Conservation (phyloP, 2,113 vertebrate species). For the Entosphenus tridentatus region DNA sequence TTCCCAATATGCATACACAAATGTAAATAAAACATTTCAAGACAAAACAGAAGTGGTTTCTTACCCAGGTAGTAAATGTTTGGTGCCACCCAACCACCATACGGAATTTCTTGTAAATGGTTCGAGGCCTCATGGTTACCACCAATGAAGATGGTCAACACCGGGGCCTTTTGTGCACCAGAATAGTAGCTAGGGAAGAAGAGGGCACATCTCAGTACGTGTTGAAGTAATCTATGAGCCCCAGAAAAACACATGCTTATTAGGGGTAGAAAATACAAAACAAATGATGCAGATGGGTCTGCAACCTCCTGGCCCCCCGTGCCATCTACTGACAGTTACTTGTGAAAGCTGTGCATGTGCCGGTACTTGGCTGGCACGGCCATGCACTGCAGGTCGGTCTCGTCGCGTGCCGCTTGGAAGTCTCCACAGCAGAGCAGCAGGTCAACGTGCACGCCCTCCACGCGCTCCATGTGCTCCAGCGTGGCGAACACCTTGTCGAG, state of each 20-base stretch:
- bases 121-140: slow-evolving; percentile 95
- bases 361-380: slow-evolving; percentile 69
- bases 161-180: slow-evolving; percentile 66
- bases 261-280: too few species aligned
- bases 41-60: too few species aligned
- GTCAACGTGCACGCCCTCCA: slow-evolving; percentile 14
- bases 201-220: too few species aligned
- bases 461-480: too few species aligned
- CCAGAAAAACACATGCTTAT: too few species aligned
- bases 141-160: slow-evolving; percentile 81
- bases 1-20: too few species aligned
- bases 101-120: slow-evolving; percentile 69
- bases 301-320: too few species aligned
- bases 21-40: too few species aligned
- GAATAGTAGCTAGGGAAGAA: slow-evolving; percentile 51
- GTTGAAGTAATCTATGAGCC: too few species aligned
- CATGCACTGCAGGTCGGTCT: slow-evolving; percentile 81
- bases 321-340: slow-evolving; percentile 24
- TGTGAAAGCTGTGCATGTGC: slow-evolving; percentile 80
- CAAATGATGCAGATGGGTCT: too few species aligned
- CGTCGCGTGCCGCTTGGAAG: slow-evolving; percentile 80
- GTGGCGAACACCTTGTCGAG: slow-evolving; percentile 89
- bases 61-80: slow-evolving; percentile 92
- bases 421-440: slow-evolving; percentile 70
- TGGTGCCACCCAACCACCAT: slow-evolving; percentile 86